Base-by-base conservation (phyloP, 2,113 vertebrate species). In the Centropus unirufus region DNA sequence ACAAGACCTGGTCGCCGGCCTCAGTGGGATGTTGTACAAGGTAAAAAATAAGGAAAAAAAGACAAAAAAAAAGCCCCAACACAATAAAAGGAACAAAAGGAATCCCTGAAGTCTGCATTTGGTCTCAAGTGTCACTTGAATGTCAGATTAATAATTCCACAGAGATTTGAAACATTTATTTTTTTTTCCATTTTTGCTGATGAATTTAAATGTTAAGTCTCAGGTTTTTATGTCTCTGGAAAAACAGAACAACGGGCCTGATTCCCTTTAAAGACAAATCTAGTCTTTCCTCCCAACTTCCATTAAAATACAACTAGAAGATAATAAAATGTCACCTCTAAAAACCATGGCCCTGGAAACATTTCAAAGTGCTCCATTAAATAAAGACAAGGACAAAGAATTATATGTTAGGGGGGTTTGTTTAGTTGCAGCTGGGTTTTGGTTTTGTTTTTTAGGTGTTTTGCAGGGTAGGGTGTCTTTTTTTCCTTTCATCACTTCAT, bases 1-100 rank as follows among this genome's bases (percentile, higher is more conserved):
- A 1, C 97, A 93, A 11, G 97, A 98, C 52, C 95, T 99, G 95
- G 98, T 98, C 6, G 84, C 97, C 64, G 98, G 97, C 74, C 99
- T 99, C n/a, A 98, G 96, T 80, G 94, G 97, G 14, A 98, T 98
- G 62, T 81, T 99, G 8, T 97, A 96, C 49, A 99, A 99, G 99
- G 99, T 99, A 94, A 72, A 69, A 34, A 44, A 34, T 17, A 21
- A 34, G 21, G 36, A 36, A 11, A 47, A 22, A 29, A 34, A 29
- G 16, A 9, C 8, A 49, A 47, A 63, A 6, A 2, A 18, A 27
- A 44, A 70, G 54, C 23, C 8, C 0, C 12, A 30, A 1, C 16
- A 29, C 14, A 36, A 15, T 18, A 54, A 63, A 83, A 52, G 29
- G 47, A 57, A 29, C 9, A 32, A 34, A 39, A 44, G 26, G 8